Evolutionary conservation across 2,113 vertebrate genomes (phyloP).

Genomic region (Apodemus speciosus): DNA sequence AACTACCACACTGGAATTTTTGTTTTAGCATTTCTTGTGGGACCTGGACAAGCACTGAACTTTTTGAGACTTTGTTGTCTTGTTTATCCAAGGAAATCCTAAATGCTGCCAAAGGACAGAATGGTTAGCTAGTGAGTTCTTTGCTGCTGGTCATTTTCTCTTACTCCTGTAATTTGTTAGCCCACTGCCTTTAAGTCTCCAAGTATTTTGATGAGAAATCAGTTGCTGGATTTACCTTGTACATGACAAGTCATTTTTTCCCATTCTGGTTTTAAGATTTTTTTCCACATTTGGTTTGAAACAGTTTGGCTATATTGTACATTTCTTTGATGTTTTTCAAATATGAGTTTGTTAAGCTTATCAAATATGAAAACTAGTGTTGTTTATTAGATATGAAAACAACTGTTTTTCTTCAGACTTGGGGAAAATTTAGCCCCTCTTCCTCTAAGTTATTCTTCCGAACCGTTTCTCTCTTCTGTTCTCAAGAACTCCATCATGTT

Average conservation of each 20-base stretch:
- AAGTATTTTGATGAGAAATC: not conserved
- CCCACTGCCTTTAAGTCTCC: not conserved
- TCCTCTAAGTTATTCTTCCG: not conserved
- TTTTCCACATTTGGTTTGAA: not conserved
- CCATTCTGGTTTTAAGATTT: not conserved
- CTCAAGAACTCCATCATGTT: not conserved
- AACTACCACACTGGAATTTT: not conserved
- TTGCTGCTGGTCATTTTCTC: not conserved
- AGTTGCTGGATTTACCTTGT: not conserved
- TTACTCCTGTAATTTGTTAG: not conserved
- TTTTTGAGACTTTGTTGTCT: not conserved
- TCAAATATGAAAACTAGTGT: not conserved
- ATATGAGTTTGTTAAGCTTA: not conserved
- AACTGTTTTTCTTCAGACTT: not conserved
- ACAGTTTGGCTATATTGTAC: not conserved
- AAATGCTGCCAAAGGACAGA: not conserved
- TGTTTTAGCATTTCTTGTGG: not conserved
- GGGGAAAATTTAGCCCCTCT: not conserved
- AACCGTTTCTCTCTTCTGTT: not conserved
- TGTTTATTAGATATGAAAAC: not conserved
- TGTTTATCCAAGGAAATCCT: not conserved
- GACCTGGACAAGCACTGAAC: too few relatives aligned
- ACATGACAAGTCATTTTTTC: not conserved
- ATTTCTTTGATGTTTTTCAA: not conserved
- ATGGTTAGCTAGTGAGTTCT: not conserved